These are phyloP conservation scores for Augiades crinisus DNA, from an alignment of 2,888 invertebrate genomes.

Conservation along the genomic window DNA sequence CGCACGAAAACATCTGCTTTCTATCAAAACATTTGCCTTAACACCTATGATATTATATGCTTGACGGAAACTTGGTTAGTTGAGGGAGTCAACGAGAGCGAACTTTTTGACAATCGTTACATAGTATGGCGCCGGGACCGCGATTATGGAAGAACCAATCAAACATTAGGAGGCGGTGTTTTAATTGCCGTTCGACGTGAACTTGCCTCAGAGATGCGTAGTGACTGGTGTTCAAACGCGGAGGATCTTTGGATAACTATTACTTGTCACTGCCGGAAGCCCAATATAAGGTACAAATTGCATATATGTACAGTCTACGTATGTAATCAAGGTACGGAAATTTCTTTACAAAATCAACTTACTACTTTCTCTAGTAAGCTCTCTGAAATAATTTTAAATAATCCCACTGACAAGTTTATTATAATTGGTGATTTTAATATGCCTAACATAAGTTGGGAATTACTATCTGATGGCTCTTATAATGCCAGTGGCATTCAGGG, in stretches of 20 bases:
- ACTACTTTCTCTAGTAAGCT: neutral
- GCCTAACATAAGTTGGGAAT: neutral
- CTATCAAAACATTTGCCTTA: neutral
- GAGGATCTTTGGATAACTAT: conserved; percentile 1
- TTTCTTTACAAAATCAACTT: neutral
- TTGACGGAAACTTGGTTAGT: conserved; percentile 24
- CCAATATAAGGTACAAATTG: neutral
- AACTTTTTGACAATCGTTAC: conserved; percentile 23
- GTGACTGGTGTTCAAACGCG: neutral
- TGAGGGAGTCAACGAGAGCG: conserved; percentile 7
- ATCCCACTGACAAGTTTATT: conserved; percentile 12
- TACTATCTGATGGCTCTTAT: neutral
- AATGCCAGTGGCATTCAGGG: neutral
- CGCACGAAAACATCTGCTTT: neutral
- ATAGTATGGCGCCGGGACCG: conserved; percentile 21
- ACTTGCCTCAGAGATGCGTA: neutral
- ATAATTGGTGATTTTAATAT: conserved; percentile 17
- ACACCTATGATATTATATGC: conserved; percentile 36
- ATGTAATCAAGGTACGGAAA: neutral
- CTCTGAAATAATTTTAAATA: neutral
- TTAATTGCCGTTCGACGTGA: conserved; percentile 15
- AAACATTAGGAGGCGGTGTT: conserved; percentile 23
- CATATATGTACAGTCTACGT: conserved; percentile 3
- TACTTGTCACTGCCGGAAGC: neutral
- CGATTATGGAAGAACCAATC: conserved; percentile 2